Conservation (phyloP, 2,797 vertebrate species). For the Spinus olivaceus region DNA sequence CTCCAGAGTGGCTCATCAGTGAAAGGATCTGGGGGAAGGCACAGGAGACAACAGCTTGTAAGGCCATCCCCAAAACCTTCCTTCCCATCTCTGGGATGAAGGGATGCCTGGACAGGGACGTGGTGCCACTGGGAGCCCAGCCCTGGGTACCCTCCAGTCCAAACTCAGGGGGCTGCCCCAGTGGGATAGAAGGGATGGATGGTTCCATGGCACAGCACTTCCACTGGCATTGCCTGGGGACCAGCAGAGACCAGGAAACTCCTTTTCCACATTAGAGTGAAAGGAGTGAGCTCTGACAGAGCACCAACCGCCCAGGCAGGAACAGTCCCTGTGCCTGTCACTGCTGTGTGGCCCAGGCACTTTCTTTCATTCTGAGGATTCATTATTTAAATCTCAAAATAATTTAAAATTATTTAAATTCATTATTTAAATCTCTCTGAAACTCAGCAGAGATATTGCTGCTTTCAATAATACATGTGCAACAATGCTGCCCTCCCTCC, state of each 20-base stretch:
- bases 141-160: neutral
- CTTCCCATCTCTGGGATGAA: neutral
- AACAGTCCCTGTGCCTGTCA: neutral
- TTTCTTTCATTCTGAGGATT: neutral
- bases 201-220: neutral
- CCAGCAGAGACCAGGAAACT: neutral
- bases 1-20: neutral
- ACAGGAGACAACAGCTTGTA: neutral
- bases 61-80: neutral
- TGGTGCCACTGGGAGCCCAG: neutral
- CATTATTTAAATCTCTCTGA: neutral
- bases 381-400: neutral
- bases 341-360: neutral
- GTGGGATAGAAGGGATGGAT: neutral
- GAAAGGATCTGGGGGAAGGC: neutral
- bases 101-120: neutral
- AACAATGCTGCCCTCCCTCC: neutral
- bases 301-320: neutral
- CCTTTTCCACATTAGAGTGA: neutral
- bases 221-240: neutral
- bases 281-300: neutral
- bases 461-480: neutral
- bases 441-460: neutral
- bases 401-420: neutral
- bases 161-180: neutral